phyloP scores from a whole-genome alignment of 2,888 invertebrate species.

The Scelioninae gen. 2 region DNA sequence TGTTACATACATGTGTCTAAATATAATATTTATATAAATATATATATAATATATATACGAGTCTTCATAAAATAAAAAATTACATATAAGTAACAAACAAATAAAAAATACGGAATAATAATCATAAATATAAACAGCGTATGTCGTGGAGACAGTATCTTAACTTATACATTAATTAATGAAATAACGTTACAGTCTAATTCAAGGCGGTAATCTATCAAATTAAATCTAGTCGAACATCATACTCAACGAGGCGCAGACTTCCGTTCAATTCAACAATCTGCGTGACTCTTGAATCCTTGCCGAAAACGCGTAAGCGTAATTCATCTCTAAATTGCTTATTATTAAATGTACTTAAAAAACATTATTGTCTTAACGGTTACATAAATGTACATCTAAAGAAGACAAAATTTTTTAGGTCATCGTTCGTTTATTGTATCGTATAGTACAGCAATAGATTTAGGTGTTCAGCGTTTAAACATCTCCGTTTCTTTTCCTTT shows the following conservation, averaged over 20 bases:
- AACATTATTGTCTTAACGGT: conserved; percentile 36
- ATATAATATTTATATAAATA: conserved; percentile 55
- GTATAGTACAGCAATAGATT: conserved; percentile 55
- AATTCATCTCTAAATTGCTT: conserved; percentile 10
- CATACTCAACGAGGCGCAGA: not conserved
- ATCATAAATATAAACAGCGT: conserved; percentile 43
- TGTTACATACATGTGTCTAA: conserved; percentile 50
- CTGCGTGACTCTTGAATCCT: not conserved
- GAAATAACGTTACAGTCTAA: conserved; percentile 27
- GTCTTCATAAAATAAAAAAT: conserved; percentile 51
- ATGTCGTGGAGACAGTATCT: conserved; percentile 19
- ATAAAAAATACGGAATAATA: conserved; percentile 55
- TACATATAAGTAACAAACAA: conserved; percentile 58
- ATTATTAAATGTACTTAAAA: conserved; percentile 33
- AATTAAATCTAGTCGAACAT: conserved; percentile 18
- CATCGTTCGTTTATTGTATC: conserved; percentile 46
- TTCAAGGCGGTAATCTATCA: conserved; percentile 18
- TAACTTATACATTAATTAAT: conserved; percentile 31
- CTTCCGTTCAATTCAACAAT: not conserved
- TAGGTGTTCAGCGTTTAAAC: conserved; percentile 29
- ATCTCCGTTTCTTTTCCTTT: not conserved
- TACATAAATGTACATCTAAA: conserved; percentile 54
- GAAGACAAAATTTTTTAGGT: conserved; percentile 35
- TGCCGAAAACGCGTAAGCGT: conserved; percentile 12
- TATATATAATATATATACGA: conserved; percentile 49